Evolutionary conservation across 2,113 vertebrate genomes (phyloP), one percentile per base, ranked within the genome.

Genomic region (Peromyscus californicus): DNA sequence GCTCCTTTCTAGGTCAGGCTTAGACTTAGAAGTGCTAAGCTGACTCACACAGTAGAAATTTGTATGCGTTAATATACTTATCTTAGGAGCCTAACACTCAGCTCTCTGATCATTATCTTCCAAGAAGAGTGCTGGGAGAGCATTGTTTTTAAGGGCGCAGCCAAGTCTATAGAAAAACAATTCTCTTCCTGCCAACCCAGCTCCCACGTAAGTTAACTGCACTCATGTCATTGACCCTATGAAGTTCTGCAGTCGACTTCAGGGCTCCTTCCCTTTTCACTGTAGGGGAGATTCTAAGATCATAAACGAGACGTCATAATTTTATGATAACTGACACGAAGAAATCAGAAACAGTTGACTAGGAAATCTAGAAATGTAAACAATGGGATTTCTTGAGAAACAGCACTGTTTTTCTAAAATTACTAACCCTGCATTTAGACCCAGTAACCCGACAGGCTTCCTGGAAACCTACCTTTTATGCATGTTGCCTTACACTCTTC

Each of bases 401-500:
- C 15, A 24, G 3, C 24, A 72, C 45, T 39, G 36, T 29, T 57
- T 78, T 57, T 9, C 59, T 72, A 69, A 86, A 67, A 70, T 29
- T 26, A 80, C 51, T 89, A 65, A 63, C 29, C 61, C 5, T 31
- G 6, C 39, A 42, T 57, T 31, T 42, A 96, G 24, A 19, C 36
- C 21, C 31, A 42, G 42, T n/a, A 82, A 48, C 7, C 65, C 19
- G 8, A 26, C 33, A 48, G 8, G 16, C 13, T 45, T 59, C 31
- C 22, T 17, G 31, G 86, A 65, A 96, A 98, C 98, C 90, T 79
- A 98, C 99, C 99, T 97, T 26, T 69, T 79, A 45, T 69, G 93
- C 99, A 99, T 1, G 45, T 99, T 92, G 99, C 94, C 97, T 99
- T 98, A 79, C 99, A 99, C 2, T 98, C 98, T 54, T 99, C 98